phyloP scores from a whole-genome alignment of 1,140 invertebrate genomes.

The Propsilocerus akamusi region DNA sequence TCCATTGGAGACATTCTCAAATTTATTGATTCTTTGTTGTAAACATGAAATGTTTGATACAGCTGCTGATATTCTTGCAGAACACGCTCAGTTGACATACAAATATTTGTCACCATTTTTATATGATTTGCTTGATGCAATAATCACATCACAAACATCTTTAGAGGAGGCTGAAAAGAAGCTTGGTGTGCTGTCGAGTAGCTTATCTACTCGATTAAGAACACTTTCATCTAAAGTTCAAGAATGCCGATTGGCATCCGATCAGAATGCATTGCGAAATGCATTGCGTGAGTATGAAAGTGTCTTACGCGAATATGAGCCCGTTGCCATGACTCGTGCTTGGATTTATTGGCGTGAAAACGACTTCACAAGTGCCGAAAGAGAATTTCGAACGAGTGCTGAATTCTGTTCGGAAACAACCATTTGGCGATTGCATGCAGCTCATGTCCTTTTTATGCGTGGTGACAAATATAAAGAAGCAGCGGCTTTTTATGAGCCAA shows the following conservation, averaged over 20 bases:
- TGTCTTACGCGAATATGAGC: slow-evolving; percentile 42
- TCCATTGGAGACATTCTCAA: slow-evolving; percentile 94
- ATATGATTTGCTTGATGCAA: slow-evolving; percentile 78
- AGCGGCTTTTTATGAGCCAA: slow-evolving; percentile 94
- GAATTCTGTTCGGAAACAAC: slow-evolving; percentile 98
- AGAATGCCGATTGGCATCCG: slow-evolving; percentile 70
- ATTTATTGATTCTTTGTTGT: slow-evolving; percentile 86
- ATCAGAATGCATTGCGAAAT: slow-evolving; percentile 76
- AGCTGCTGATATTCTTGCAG: slow-evolving; percentile 93
- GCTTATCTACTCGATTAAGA: slow-evolving; percentile 74
- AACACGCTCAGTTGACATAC: slow-evolving; percentile 93
- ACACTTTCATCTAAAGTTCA: slow-evolving; percentile 88
- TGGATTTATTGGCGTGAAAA: slow-evolving; percentile 98
- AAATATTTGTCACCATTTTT: slow-evolving; percentile 85
- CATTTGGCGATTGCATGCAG: slow-evolving; percentile 93
- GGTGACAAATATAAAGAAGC: slow-evolving; percentile 98
- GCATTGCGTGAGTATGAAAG: slow-evolving; percentile 83
- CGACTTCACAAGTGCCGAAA: slow-evolving; percentile 88
- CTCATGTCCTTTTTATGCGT: slow-evolving; percentile 98
- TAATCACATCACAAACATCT: slow-evolving; percentile 94
- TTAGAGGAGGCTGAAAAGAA: slow-evolving; percentile 94
- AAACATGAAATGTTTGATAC: slow-evolving; percentile 97
- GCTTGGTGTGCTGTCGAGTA: slow-evolving; percentile 85
- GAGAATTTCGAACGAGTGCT: slow-evolving; percentile 87
- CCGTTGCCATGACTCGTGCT: slow-evolving; percentile 95